Base-by-base conservation (phyloP, 2,888 invertebrate species). In the Plemyria rubiginata region DNA sequence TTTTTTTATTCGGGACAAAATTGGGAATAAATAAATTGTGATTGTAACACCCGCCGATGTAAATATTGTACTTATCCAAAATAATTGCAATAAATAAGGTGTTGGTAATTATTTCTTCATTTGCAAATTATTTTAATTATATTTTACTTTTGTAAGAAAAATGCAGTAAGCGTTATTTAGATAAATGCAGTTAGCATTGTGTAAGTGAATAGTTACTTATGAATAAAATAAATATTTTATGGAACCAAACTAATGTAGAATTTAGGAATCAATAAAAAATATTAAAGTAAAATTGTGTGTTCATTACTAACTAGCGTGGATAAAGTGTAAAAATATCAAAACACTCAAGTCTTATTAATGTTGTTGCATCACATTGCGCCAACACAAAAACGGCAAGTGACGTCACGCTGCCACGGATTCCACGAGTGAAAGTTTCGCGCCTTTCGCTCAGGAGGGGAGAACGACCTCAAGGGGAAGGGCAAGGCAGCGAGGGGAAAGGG, bases 231-330 rank as follows among this genome's bases (percentile, higher is more conserved):
- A 74, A 63, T 73, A 74, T 76, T 74, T 81, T 86, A 87, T 82
- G 83, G 81, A 81, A 89, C 86, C 88, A 88, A 90, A 88, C 88
- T 92, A 90, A 90, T 89, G 78, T 89, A 90, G 85, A 81, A 78
- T 83, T 74, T 82, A 86, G 79, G 75, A 82, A 79, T 80, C 70
- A 65, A 68, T 75, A 73, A 67, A 72, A 60, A 53, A 41, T 82
- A 81, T 16, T 84, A 79, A 83, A 85, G 80, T 79, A 79, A 82
- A 88, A 88, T 86, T n/a, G n/a, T n/a, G n/a, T n/a, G n/a, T n/a
- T n/a, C n/a, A n/a, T n/a, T n/a, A n/a, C n/a, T n/a, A 22, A 22
- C 22, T 1, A 22, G 22, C 22, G 3, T 22, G 22, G 22, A 22
- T 22, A 22, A 22, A 22, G 22, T 22, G 22, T 22, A 22, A 22